Evolutionary conservation across 2,113 vertebrate species (phyloP).

Genomic region (Pundamilia nyererei): DNA sequence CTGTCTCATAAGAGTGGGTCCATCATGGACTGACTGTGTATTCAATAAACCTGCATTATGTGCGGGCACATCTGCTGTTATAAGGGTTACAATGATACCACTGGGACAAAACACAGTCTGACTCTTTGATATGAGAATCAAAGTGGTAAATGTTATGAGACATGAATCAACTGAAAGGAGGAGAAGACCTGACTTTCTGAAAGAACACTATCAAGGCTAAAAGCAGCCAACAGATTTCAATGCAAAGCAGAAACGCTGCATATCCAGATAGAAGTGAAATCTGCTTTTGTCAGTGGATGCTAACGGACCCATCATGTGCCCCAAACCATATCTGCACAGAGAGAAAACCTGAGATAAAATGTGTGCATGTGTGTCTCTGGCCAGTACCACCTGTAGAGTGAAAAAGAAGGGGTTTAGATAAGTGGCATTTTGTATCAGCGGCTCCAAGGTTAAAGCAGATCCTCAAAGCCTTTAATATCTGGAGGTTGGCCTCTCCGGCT

Average conservation of each 20-base stretch:
- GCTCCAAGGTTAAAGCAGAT: slow-evolving; percentile 24
- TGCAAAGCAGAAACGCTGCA: not conserved
- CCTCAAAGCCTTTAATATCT: slow-evolving; percentile 17
- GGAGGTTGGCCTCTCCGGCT: slow-evolving; percentile 45
- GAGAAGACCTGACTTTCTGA: not conserved
- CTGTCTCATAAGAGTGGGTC: not conserved
- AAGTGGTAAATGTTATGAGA: not conserved
- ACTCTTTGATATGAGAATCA: not conserved
- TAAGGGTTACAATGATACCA: not conserved
- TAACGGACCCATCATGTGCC: not conserved
- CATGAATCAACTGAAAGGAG: not conserved
- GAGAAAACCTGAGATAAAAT: not conserved
- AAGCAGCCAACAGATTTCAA: not conserved
- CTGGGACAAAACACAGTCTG: not conserved
- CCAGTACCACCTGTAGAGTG: not conserved
- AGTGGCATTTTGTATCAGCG: slow-evolving; percentile 8
- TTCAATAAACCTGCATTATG: not conserved
- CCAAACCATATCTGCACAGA: not conserved
- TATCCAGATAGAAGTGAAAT: not conserved
- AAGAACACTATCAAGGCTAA: not conserved
- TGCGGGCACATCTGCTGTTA: not conserved
- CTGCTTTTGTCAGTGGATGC: not conserved
- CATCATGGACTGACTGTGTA: not conserved
- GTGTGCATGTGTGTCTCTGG: not conserved
- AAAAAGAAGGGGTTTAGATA: not conserved